A percentile compares a stretch with the other conserved stretches of the same genome.
Evolutionary conservation across 2,888 invertebrate species (phyloP).

Genomic region (Lycia hirtaria): DNA sequence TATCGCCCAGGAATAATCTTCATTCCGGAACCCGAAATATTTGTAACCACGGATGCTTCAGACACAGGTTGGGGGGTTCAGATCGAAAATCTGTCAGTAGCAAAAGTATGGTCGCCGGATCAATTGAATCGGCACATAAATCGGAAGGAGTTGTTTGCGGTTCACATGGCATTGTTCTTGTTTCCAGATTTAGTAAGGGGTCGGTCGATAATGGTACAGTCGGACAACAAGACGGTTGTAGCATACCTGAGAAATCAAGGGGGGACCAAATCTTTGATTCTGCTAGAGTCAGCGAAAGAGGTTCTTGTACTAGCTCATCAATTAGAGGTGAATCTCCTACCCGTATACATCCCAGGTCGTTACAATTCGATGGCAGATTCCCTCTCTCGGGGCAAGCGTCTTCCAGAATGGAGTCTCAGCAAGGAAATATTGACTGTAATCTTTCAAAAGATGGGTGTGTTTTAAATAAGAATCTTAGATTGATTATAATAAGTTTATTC

Average conservation of each 20-base stretch:
- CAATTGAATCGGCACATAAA: conserved; percentile 43
- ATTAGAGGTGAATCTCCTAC: conserved; percentile 16
- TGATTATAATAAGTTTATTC: no score
- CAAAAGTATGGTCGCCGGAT: conserved; percentile 27
- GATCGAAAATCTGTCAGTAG: conserved; percentile 9
- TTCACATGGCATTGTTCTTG: conserved; percentile 23
- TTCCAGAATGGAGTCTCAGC: conserved; percentile 40
- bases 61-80: conserved; percentile 40
- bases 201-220: conserved; percentile 35
- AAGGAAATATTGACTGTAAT: conserved; percentile 1
- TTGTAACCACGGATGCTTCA: conserved; percentile 43
- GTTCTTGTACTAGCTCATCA: conserved; percentile 10
- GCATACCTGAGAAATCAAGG: conserved; percentile 42
- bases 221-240: conserved; percentile 43
- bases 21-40: conserved; percentile 19
- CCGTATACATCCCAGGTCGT: conserved; percentile 40
- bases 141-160: conserved; percentile 40
- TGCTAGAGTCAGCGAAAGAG: conserved; percentile 25
- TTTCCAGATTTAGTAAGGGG: background rate
- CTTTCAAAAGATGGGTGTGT: conserved; percentile 36
- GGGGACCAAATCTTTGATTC: conserved; percentile 21
- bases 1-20: conserved; percentile 14
- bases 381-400: conserved; percentile 29
- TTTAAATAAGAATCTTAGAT: no score
- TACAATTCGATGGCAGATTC: conserved; percentile 43